Evolutionary conservation across 2,797 vertebrate genomes (phyloP), one percentile per base, ranked within the genome.

Genomic region (Coilia nasus): DNA sequence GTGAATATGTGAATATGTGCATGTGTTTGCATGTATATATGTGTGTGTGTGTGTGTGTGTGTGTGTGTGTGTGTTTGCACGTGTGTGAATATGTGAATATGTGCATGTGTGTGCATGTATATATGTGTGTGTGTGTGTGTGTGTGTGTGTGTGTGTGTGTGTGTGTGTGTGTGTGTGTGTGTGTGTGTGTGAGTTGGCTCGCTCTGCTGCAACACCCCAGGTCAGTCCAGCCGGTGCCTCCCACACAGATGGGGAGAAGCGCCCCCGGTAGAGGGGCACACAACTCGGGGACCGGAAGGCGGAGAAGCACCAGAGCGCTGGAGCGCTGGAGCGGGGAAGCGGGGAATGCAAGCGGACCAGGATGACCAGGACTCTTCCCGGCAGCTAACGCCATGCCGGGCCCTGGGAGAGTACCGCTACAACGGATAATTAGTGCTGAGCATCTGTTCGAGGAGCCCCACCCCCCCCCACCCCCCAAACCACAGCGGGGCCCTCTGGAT

Each of bases 351-450:
- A 90, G 90, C 89, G 92, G 90, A n/a, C n/a, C n/a, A n/a, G n/a
- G n/a, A 94, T 95, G 94, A 93, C 94, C 94, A 93, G 90, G 88
- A 83, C 87, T 93, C 94, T 93, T 92, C 57, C 87, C 85, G 90
- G 93, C 93, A 93, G 92, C 91, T 85, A 88, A 85, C 86, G 85
- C 85, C 90, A 90, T 86, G 85, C 85, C 90, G 90, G 91, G 94
- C 92, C 91, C 89, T 86, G 91, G 91, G 92, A 92, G 92, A 91
- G 91, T 88, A 88, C 5, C 78, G 90, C 90, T 92, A 95, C 94
- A 95, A 93, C 92, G 92, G 93, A 94, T 95, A 94, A 96, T 96
- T 96, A 96, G 95, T 93, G 88, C 88, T 88, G 90, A 93, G 94
- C 95, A 96, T 95, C 95, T 96, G 95, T 86, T 91, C 88, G 90